Base-by-base conservation (phyloP, 1,140 invertebrate species). In the Drosophila sulfurigaster region DNA sequence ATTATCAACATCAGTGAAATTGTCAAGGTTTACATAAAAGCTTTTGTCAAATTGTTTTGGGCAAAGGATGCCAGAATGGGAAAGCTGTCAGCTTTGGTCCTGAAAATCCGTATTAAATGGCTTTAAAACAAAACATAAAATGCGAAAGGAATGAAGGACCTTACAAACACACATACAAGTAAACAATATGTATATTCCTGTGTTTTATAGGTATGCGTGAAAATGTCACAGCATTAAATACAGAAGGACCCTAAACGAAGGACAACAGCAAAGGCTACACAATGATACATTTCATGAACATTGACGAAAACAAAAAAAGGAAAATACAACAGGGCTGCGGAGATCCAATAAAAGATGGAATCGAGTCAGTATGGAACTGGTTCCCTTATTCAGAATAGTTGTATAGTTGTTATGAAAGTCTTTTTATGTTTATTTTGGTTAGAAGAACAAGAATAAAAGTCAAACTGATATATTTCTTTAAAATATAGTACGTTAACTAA, bases 201-300 rank as follows among this genome's bases (percentile, higher is more conserved):
- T 63, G 54, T 54, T 73, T 78, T 75, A 57, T 80, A 59, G 75
- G 78, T 80, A 75, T 86, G 82, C 69, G 74, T 78, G 65, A 67
- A 81, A 86, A 81, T 68, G 79, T 68, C 73, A 71, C 54, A 59
- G 63, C 64, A 85, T 85, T 75, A 78, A 69, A 65, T 72, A 79
- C 66, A 68, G 70, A 56, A 45, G 58, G 16, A 59, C 57, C 32
- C 13, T 38, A 66, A 49, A 25, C 32, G 35, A 48, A 16, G 16
- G 49, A 65, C 58, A 41, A 43, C 60, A 41, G 63, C 68, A 86
- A 85, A 67, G 75, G 67, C 82, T 75, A 75, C 66, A 59, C 82
- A 86, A 81, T 78, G 79, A 82, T 75, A 75, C 63, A 78, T 65
- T 86, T 85, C 52, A 86, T 49, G 76, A 83, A 60, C 69, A 46